A percentile compares a stretch with the other conserved stretches of the same genome.
These are phyloP conservation scores for Neoniphon sammara DNA, from an alignment of 2,797 vertebrate genomes.

Conservation along the genomic window DNA sequence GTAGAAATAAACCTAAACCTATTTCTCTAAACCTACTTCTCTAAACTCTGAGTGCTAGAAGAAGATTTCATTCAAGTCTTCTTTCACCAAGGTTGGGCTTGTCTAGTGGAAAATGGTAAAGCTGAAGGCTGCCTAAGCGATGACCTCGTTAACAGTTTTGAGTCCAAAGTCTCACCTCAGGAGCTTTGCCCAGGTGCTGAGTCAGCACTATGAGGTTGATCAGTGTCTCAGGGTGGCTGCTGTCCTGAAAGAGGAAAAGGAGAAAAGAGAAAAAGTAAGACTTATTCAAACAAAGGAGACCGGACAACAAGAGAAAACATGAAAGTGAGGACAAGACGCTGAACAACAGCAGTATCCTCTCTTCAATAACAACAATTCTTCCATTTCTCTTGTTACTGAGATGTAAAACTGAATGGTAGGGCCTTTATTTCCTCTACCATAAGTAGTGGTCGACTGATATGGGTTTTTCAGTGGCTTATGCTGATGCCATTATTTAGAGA, in stretches of 20 bases:
- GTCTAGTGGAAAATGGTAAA: conserved; percentile 10
- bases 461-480: too few relatives aligned
- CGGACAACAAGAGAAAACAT: background rate
- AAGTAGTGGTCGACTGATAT: background rate
- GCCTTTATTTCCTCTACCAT: background rate
- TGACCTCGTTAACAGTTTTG: conserved; percentile 12
- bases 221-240: conserved; percentile 93
- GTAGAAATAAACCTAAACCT: conserved; percentile 22
- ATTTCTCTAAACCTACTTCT: too few relatives aligned
- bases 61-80: conserved; percentile 1
- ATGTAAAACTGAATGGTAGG: background rate
- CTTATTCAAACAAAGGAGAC: background rate
- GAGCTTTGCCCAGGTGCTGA: conserved; percentile 93
- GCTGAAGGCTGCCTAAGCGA: conserved; percentile 12
- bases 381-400: background rate
- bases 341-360: background rate
- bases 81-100: background rate
- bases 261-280: background rate
- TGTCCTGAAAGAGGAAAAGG: conserved; percentile 84
- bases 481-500: too few relatives aligned
- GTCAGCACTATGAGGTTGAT: conserved; percentile 95
- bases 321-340: too few relatives aligned
- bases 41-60: too few relatives aligned
- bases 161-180: conserved; percentile 87
- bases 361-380: background rate